Base-by-base conservation (phyloP, 2,113 vertebrate species). In the Casuarius casuarius region DNA sequence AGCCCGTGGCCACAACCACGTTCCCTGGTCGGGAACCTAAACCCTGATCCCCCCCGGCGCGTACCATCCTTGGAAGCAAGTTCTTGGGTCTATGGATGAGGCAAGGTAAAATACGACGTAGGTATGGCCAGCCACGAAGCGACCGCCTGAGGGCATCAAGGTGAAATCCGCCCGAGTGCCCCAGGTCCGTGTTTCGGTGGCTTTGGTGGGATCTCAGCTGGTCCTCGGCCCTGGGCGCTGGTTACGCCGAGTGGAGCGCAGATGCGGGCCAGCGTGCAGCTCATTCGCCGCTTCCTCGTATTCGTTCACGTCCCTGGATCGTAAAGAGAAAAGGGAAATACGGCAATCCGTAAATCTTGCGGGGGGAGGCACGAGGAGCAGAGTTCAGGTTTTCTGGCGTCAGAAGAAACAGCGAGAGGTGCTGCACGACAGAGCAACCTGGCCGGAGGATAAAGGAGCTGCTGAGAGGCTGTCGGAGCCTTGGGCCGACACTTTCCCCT, bases 361-460 rank as follows among this genome's bases (percentile, higher is more conserved):
- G 77, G 76, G 70, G 40, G 87, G 71, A 92, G 72, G 79, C 72
- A 54, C 7, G 2, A 54, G 87, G 54, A 83, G 73, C 77, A 49
- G 66, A 58, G 68, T 8, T 73, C 31, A 19, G 92, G 71, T 66
- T 85, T 68, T 80, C 71, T 80, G 90, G 75, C 73, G 92, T 90
- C 59, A 28, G 90, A 58, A 94, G 63, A 16, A 78, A 28, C 25
- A 89, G 68, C 71, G 82, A 80, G 92, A 92, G 66, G 84, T 89
- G 93, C 66, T 46, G 89, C 4, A 35, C 16, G 91, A 72, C 66
- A 84, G 35, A 42, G 35, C 9, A 4, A 29, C 8, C 72, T 77
- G 94, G 80, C 68, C 23, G 51, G 38, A 63, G 66, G 80, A 76
- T 65, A 67, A 83, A 92, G 85, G 44, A 73, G 63, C 79, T 86